These are phyloP conservation scores for Lepidothrix coronata DNA, from an alignment of 2,113 vertebrate genomes.

Conservation along the genomic window DNA sequence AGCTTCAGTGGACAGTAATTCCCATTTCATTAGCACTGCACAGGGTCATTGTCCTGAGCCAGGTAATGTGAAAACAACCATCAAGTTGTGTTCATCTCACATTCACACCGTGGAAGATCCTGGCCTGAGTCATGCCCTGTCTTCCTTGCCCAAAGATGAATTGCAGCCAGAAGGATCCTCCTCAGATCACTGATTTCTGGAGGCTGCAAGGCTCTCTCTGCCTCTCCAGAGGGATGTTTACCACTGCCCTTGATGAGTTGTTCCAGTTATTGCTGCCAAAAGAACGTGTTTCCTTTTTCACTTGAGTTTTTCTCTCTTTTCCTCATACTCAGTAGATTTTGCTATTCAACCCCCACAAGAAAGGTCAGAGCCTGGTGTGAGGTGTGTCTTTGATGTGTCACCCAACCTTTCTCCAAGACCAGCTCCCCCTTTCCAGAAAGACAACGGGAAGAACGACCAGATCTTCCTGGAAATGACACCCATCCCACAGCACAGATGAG, in stretches of 20 bases:
- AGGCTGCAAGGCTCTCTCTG: background rate
- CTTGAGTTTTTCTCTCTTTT: background rate
- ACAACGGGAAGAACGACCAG: conserved; percentile 21
- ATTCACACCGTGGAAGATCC: rapidly evolving
- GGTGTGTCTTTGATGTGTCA: background rate
- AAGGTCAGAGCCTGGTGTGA: background rate
- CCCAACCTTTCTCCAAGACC: background rate
- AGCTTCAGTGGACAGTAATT: background rate
- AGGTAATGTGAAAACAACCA: background rate
- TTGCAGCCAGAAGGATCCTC: background rate
- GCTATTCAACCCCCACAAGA: background rate
- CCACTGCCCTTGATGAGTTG: background rate
- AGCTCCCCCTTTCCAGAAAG: conserved; percentile 1
- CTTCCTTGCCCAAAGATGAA: background rate
- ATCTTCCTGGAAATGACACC: conserved; percentile 40
- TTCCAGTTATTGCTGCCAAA: background rate
- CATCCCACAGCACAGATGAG: background rate
- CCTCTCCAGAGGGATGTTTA: background rate
- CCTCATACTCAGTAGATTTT: background rate
- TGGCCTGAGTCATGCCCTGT: background rate
- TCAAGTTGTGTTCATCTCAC: background rate
- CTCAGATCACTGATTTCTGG: background rate
- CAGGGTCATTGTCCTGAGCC: background rate
- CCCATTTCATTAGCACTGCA: background rate
- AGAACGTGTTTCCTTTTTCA: background rate